phyloP scores from a whole-genome alignment of 2,797 vertebrate genomes.

The Balearica regulorum region DNA sequence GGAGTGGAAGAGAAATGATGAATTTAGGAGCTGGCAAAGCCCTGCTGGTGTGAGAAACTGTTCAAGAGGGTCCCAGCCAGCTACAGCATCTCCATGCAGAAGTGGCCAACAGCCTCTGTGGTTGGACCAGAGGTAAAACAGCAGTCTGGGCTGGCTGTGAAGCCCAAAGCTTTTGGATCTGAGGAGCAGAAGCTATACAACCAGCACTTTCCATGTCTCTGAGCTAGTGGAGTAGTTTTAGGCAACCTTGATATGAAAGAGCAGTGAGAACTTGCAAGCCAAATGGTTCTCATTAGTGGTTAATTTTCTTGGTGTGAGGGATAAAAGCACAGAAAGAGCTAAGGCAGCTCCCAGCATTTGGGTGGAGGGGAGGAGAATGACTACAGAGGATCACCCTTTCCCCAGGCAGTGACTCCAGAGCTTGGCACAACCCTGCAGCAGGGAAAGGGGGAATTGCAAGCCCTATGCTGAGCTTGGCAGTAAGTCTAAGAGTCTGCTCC shows the following conservation, averaged over 20 bases:
- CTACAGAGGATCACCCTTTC: slow-evolving; percentile 3
- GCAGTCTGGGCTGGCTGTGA: background rate
- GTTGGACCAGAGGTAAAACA: background rate
- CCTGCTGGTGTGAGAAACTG: background rate
- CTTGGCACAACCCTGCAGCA: background rate
- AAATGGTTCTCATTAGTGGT: slow-evolving; percentile 36
- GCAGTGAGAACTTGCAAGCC: background rate
- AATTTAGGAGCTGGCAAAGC: background rate
- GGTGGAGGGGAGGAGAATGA: background rate
- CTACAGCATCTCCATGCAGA: background rate
- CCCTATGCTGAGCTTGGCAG: background rate
- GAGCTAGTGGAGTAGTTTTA: background rate
- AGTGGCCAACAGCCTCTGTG: background rate
- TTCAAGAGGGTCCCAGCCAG: background rate
- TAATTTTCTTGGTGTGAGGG: slow-evolving; percentile 37
- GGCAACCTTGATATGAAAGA: background rate
- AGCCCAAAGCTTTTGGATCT: background rate
- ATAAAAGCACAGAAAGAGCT: slow-evolving; percentile 23
- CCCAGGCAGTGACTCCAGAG: background rate
- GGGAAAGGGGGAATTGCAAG: background rate
- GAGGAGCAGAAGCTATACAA: background rate
- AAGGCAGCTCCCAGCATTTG: background rate
- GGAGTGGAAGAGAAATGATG: background rate
- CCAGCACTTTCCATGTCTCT: background rate
- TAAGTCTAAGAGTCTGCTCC: background rate